Evolutionary conservation across 1,140 invertebrate species (phyloP), one percentile per base, ranked within the genome.

Genomic region (Aleiodes sp.): DNA sequence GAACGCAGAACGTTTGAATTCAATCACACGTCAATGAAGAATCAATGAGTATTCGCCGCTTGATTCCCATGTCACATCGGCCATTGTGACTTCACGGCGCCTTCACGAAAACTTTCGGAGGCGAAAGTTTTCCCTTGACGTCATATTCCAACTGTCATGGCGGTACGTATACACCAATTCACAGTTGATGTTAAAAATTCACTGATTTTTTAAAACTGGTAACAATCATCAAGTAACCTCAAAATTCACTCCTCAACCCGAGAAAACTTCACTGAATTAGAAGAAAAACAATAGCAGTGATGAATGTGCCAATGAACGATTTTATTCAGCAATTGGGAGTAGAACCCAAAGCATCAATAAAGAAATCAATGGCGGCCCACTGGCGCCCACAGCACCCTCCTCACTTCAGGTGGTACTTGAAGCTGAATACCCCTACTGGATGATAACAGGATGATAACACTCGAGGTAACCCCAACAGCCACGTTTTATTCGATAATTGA

Each of bases 321-420:
- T 8, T 43, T 16, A n/a, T n/a, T n/a, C n/a, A n/a, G 39, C 2
- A 2, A 16, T 14, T 8, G 41, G 2, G 26, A 35, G 14, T 43
- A 41, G 28, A 10, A 65, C 7, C 33, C 46, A 61, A 68, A 66
- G 66, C 74, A 75, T 80, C 79, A 78, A 80, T 80, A 79, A 63
- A 62, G 37, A 72, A 75, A 80, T 79, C 78, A 79, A 79, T 79
- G 71, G 67, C 52, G 24, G 61, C 57, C 57, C 57, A 29, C 33
- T 65, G 43, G 60, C 60, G 41, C 41, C 26, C 56, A 59, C 56
- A 12, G 12, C 26, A 12, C 56, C n/a, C 10, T 59, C 7, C 12
- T 2, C n/a, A 2, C 56, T n/a, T 33, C 31, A 33, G 31, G 31
- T 33, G 1, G 31, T 0, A n/a, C n/a, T n/a, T n/a, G n/a, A n/a